A percentile compares a stretch with the other conserved stretches of the same genome.
These are phyloP conservation scores for Enteromius thamalakanensis DNA, from an alignment of 2,797 vertebrate species.

Conservation along the genomic window DNA sequence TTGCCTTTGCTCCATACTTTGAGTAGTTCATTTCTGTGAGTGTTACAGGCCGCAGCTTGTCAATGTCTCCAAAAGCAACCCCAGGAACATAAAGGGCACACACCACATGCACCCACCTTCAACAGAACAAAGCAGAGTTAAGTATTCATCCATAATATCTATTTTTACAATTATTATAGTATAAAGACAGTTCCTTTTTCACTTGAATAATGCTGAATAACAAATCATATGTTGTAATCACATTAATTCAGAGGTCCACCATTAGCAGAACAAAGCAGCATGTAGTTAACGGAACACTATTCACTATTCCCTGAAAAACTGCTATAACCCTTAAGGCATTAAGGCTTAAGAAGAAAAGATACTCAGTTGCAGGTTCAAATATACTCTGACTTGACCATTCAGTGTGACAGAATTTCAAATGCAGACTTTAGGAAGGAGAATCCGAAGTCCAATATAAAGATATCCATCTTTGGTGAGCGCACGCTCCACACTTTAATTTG, in stretches of 20 bases:
- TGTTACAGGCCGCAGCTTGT: constrained; percentile 95
- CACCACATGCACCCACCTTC: constrained; percentile 98
- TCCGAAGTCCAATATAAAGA: constrained; percentile 91
- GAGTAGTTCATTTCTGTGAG: constrained; percentile 99
- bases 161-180: neutral
- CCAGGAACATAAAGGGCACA: constrained; percentile 98
- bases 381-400: constrained; percentile 56
- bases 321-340: neutral
- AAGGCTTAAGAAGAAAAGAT: constrained; percentile 23
- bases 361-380: constrained; percentile 44
- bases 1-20: constrained; percentile 97
- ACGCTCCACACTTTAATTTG: constrained; percentile 93
- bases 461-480: constrained; percentile 91
- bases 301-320: neutral
- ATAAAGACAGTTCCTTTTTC: neutral
- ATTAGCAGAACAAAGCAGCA: constrained; percentile 4
- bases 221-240: neutral
- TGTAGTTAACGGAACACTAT: constrained; percentile 14
- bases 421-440: constrained; percentile 75
- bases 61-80: constrained; percentile 99
- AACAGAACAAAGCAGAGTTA: constrained; percentile 48
- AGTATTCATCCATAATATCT: neutral
- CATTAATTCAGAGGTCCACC: neutral
- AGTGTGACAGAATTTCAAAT: constrained; percentile 78
- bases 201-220: neutral